Percentiles rank a stretch among this genome's conserved stretches.
phyloP scores from a whole-genome alignment of 2,797 vertebrate genomes.

The Tiaroga cobitis region DNA sequence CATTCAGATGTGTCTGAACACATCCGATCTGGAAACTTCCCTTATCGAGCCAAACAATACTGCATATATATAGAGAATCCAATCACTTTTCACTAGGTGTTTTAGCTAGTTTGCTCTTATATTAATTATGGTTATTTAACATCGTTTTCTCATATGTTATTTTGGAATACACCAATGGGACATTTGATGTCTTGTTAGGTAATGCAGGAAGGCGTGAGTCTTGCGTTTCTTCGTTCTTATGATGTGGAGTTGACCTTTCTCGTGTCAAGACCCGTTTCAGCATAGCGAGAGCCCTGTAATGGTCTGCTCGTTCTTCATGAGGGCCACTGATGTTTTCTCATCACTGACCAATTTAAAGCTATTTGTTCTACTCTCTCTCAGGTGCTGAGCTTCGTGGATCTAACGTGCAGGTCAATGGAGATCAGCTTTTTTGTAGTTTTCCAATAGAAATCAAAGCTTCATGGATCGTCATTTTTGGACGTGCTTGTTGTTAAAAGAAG shows the following conservation, averaged over 20 bases:
- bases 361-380: conserved; percentile 90
- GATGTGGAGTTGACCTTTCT: conserved; percentile 32
- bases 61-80: conserved; percentile 51
- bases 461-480: conserved; percentile 7
- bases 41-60: conserved; percentile 16
- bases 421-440: conserved; percentile 46
- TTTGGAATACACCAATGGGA: conserved; percentile 57
- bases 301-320: conserved; percentile 87
- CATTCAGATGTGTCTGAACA: conserved; percentile 60
- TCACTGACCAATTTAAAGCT: conserved; percentile 93
- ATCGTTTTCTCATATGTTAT: conserved; percentile 49
- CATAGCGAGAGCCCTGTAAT: conserved; percentile 84
- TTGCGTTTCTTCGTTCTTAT: background rate
- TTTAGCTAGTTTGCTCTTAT: conserved; percentile 64
- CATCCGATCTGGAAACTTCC: conserved; percentile 63
- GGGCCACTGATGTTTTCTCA: conserved; percentile 91
- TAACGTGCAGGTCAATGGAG: conserved; percentile 63
- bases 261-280: conserved; percentile 73
- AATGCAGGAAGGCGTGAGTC: background rate
- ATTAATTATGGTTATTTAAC: conserved; percentile 66
- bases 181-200: conserved; percentile 29
- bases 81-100: conserved; percentile 66
- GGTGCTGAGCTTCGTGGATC: conserved; percentile 76
- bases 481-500: conserved; percentile 3
- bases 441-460: conserved; percentile 26